phyloP scores from a whole-genome alignment of 2,888 invertebrate genomes.

The Chirona hameri region DNA sequence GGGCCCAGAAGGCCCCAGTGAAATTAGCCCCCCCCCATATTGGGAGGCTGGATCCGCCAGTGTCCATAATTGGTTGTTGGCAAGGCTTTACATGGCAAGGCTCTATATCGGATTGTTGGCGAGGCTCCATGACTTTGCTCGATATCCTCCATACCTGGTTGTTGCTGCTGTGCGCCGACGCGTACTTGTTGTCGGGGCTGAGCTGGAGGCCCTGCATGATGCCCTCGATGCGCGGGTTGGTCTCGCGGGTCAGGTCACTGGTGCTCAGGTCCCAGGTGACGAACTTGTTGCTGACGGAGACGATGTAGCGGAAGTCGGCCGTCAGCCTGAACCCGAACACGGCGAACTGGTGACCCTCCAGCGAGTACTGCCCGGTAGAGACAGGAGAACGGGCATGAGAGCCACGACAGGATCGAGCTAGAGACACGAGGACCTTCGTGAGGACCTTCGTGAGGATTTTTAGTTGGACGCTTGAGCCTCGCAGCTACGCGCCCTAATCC shows the following conservation, averaged over 20 bases:
- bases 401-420: no score
- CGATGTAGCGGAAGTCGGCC: conserved; percentile 84
- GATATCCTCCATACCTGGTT: conserved; percentile 58
- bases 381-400: no score
- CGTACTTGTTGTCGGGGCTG: conserved; percentile 93
- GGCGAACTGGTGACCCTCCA: conserved; percentile 97
- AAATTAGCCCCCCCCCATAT: no score
- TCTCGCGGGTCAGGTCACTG: conserved; percentile 87
- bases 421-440: no score
- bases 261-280: conserved; percentile 96
- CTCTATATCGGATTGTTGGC: no score
- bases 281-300: conserved; percentile 93
- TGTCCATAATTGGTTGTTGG: no score
- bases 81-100: no score
- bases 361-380: conserved; percentile 66
- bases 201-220: conserved; percentile 92
- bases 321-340: conserved; percentile 89
- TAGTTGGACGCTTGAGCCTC: no score
- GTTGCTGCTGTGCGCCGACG: conserved; percentile 92
- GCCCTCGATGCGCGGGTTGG: conserved; percentile 83
- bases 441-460: no score
- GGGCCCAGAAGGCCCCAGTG: no score
- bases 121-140: background rate
- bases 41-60: no score
- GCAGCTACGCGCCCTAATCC: no score